phyloP scores from a whole-genome alignment of 2,113 vertebrate species.

The Elanus axillaris region DNA sequence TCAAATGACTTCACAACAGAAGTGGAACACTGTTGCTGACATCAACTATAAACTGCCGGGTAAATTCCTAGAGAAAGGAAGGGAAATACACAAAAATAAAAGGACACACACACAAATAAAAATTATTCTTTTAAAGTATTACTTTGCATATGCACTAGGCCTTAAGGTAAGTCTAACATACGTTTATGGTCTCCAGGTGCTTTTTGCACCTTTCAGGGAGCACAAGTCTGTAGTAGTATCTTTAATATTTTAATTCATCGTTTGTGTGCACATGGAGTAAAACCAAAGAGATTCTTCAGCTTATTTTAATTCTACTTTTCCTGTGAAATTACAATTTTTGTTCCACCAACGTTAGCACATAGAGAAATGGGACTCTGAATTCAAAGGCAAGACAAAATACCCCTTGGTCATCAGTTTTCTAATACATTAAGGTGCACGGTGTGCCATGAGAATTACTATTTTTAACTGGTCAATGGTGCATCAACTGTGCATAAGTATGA shows the following conservation, averaged over 20 bases:
- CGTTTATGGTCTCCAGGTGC: not conserved
- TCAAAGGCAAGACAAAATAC: not conserved
- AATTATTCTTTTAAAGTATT: not conserved
- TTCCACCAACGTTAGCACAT: not conserved
- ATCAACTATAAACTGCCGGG: not conserved
- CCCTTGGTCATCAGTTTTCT: not conserved
- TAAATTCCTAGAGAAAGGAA: not conserved
- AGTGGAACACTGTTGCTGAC: not conserved
- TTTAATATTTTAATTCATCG: not conserved
- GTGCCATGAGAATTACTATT: not conserved
- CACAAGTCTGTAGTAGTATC: not conserved
- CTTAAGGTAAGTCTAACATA: not conserved
- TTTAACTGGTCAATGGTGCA: not conserved
- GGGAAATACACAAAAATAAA: not conserved
- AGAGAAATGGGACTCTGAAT: not conserved
- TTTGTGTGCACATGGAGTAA: not conserved
- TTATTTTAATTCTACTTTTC: not conserved
- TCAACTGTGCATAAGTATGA: not conserved
- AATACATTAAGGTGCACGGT: not conserved
- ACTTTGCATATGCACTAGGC: not conserved
- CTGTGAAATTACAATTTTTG: not conserved
- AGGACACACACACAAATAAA: not conserved
- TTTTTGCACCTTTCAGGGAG: not conserved
- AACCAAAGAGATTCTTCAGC: not conserved
- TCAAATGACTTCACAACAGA: not conserved